Evolutionary conservation across 1,140 invertebrate species (phyloP).

Genomic region (Drosophila tristis): DNA sequence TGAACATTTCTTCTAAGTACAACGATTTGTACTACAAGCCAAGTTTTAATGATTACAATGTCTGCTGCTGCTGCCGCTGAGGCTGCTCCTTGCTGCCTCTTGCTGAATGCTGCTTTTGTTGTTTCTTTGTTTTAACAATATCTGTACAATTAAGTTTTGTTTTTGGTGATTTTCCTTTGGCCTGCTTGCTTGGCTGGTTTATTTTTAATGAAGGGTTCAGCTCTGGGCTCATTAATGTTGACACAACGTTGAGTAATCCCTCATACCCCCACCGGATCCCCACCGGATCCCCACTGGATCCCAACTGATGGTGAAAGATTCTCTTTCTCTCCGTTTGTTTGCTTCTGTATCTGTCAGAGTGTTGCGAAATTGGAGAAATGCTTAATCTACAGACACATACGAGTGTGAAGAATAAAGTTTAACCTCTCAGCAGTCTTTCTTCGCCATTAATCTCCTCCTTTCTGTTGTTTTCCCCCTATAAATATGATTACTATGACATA

Average conservation of each 20-base stretch:
- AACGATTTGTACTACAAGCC: constrained; percentile 82
- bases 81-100: constrained; percentile 9
- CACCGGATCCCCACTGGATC: neutral
- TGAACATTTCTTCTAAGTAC: constrained; percentile 78
- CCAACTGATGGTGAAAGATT: constrained; percentile 11
- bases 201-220: constrained; percentile 71
- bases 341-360: no score
- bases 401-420: no score
- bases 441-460: neutral
- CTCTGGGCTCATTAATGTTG: constrained; percentile 69
- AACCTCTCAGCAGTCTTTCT: neutral
- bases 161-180: constrained; percentile 60
- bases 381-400: no score
- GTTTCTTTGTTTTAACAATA: constrained; percentile 56
- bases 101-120: constrained; percentile 27
- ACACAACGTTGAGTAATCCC: constrained; percentile 64
- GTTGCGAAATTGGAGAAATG: no score
- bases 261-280: neutral
- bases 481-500: constrained; percentile 42
- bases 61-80: constrained; percentile 38
- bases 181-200: neutral
- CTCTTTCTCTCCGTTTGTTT: neutral
- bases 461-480: neutral
- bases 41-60: constrained; percentile 82
- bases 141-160: constrained; percentile 79